Evolutionary conservation across 2,888 invertebrate genomes (phyloP), one percentile per base, ranked within the genome.

Genomic region (Eupithecia exiguata): DNA sequence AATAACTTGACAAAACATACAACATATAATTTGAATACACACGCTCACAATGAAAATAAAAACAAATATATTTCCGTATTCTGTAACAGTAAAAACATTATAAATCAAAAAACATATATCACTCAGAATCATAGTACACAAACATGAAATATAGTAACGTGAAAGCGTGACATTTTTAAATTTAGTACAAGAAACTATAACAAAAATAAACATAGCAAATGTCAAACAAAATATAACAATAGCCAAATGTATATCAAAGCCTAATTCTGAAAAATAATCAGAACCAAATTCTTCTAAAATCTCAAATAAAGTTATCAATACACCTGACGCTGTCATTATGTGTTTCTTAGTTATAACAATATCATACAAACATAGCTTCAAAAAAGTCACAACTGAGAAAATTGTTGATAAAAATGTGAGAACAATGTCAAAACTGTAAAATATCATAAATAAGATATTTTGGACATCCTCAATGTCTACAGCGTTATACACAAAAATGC

Each of bases 41-140:
- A 58, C 58, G 12, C 58, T 58, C 21, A 25, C 14, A 58, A 58
- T 25, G 1, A 58, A 58, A 25, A 12, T 25, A 58, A 58, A 1
- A 58, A 12, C 58, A 58, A 21, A 58, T 0, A 58, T 58, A 25
- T 53, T 35, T 30, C 74, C 70, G 9, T 35, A 71, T 4, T 21
- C 6, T 43, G 70, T 74, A 1, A n/a, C 68, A 30, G 74, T 74
- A 68, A 40, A 74, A 53, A 70, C 68, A 40, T 49, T 68, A 63
- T 74, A 74, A 14, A 70, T 49, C 14, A 71, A 21, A 68, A 74
- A 74, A 61, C 38, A 18, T 21, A 71, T 30, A 71, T 74, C 74
- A 68, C 68, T 63, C 38, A 69, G 12, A 38, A 73, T 43, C 14
- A 66, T 58, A 25, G 58, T 58, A 3, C 69, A 14, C 25, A 69